Evolutionary conservation across 2,888 invertebrate genomes (phyloP), one percentile per base, ranked within the genome.

Genomic region (Eristalis pertinax): DNA sequence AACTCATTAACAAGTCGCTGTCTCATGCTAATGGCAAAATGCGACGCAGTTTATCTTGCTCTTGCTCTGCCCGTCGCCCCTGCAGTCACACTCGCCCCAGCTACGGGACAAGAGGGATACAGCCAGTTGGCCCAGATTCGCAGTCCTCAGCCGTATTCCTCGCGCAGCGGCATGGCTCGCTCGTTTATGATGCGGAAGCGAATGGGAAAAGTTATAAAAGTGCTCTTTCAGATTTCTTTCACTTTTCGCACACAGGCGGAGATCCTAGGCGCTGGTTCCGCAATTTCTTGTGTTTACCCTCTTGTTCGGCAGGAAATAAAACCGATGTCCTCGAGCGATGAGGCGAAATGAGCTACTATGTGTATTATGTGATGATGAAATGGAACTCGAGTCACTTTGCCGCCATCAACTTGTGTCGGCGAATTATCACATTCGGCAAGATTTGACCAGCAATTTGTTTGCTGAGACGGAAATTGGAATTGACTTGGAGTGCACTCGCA

Each of bases 181-280:
- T 80, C 79, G 41, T 68, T 73, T 58, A 67, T 79, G 41, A 60
- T 72, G 72, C 72, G 79, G 79, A 79, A 79, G 50, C 60, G 22
- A 73, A 73, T 73, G 63, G 60, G 60, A 64, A 60, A 60, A 24
- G 22, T 19, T 73, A 60, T 79, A 62, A 79, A 79, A 80, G 22
- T 32, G 32, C 32, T 35, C 22, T 50, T 77, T 69, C 26, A 43
- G 29, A 72, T 43, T 41, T 29, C 41, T 62, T 22, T 13, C 13
- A 26, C 19, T 68, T 26, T 43, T 32, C 56, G 32, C 50, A 19
- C 19, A 50, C 50, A 50, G 7, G 19, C 50, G n/a, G n/a, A 50
- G n/a, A n/a, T n/a, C n/a, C n/a, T 50, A 10, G 4, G 8, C 8
- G 38, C 13, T 38, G 38, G 5, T 19, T 50, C 50, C 19, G 19